Evolutionary conservation across 2,888 invertebrate species (phyloP).

Genomic region (Mimachlamys varia): DNA sequence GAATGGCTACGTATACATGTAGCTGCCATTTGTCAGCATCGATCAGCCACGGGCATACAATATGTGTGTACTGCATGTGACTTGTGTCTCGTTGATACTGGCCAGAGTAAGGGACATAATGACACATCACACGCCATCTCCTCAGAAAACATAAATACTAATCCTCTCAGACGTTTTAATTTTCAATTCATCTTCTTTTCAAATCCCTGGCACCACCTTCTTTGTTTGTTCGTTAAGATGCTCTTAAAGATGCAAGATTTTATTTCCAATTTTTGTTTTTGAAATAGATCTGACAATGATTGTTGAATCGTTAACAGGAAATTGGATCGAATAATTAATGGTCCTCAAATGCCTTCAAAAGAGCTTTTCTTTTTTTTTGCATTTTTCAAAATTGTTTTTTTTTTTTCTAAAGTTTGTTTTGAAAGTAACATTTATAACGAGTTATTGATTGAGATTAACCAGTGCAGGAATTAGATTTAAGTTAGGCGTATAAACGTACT

Average conservation of each 20-base stretch:
- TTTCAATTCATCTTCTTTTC: neutral
- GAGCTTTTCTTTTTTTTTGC: neutral
- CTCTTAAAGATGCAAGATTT: neutral
- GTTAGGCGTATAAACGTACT: too few species aligned
- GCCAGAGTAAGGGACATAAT: neutral
- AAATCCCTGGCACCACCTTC: neutral
- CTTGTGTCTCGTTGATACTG: neutral
- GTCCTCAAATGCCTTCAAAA: neutral
- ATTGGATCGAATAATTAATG: neutral
- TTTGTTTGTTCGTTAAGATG: neutral
- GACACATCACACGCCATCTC: neutral
- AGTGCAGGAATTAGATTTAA: too few species aligned
- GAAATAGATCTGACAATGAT: neutral
- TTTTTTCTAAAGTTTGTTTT: neutral
- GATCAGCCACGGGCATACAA: neutral
- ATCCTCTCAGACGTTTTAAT: neutral
- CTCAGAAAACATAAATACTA: neutral
- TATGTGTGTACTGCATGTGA: neutral
- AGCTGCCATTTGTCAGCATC: neutral
- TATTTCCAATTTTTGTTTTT: neutral
- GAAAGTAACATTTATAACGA: neutral
- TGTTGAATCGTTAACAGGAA: neutral
- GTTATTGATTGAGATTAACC: too few species aligned
- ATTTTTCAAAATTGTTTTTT: neutral
- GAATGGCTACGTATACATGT: neutral